A percentile compares a stretch with the other conserved stretches of the same genome.
Conservation (phyloP, 2,797 vertebrate species). For the Novumbra hubbsi region DNA sequence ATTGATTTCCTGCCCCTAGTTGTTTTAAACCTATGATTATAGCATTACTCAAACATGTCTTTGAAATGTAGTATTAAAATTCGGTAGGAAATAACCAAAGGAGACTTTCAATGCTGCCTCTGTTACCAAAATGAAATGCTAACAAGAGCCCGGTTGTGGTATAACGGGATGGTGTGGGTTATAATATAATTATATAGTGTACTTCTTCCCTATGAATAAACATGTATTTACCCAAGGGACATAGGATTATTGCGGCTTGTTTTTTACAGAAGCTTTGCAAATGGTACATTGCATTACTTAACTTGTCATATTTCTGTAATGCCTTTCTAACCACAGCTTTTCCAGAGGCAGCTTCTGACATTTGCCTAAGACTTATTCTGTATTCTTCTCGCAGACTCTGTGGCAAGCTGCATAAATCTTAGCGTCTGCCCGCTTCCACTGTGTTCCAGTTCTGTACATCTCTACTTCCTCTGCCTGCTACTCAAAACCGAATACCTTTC, state of each 20-base stretch:
- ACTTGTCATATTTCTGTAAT: slow-evolving; percentile 30
- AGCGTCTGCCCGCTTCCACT: slow-evolving; percentile 21
- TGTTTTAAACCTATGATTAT: slow-evolving; percentile 8
- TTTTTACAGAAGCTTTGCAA: slow-evolving; percentile 40
- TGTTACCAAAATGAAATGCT: background rate
- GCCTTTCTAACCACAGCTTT: slow-evolving; percentile 37
- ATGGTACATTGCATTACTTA: slow-evolving; percentile 41
- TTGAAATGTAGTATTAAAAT: slow-evolving; percentile 4
- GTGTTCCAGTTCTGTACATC: slow-evolving; percentile 47
- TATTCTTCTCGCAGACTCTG: slow-evolving; percentile 41
- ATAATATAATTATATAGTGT: background rate
- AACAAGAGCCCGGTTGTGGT: slow-evolving; percentile 3
- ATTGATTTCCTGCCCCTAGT: slow-evolving; percentile 9
- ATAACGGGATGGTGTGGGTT: background rate
- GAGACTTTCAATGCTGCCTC: background rate
- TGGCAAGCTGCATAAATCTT: slow-evolving; percentile 50
- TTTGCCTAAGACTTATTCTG: slow-evolving; percentile 43
- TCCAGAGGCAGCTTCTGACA: slow-evolving; percentile 57
- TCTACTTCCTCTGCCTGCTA: slow-evolving; percentile 24
- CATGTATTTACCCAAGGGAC: slow-evolving; percentile 18
- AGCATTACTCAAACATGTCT: background rate
- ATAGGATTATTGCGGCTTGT: slow-evolving; percentile 42
- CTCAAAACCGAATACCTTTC: slow-evolving; percentile 6
- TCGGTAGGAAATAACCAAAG: background rate
- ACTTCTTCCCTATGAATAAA: slow-evolving; percentile 13